Base-by-base conservation (phyloP, 2,888 invertebrate species). In the Standfussiana lucernea region DNA sequence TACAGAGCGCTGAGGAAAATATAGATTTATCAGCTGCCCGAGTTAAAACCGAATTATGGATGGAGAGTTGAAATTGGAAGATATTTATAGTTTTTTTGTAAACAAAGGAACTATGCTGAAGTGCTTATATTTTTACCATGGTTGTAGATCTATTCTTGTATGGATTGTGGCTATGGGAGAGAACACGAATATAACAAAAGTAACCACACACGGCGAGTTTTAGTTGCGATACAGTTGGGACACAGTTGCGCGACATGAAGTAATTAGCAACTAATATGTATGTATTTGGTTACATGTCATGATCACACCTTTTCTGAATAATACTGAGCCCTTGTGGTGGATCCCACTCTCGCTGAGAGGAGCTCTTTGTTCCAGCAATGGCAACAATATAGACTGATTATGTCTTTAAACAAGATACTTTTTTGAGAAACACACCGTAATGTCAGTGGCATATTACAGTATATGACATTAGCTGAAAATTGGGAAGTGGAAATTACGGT, bases 11-110 rank as follows among this genome's bases (percentile, higher is more conserved):
- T 65, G 35, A 21, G 40, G n/a, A 65, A 65, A 77, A 74, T 80
- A 75, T 47, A 37, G 59, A 80, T 66, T 67, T 64, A 80, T 61
- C 50, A 47, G 45, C 62, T 61, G 78, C 32, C 61, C 28, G 56
- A 50, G 24, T n/a, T 37, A 56, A 67, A 82, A 61, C n/a, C 0
- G 32, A 62, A 61, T 40, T 70, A 59, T 68, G n/a, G 21, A 77
- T 37, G 64, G 4, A 21, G 35, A 73, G 35, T 42, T 59, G 47
- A 65, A 73, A 56, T 0, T 10, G 0, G 0, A 15, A 65, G 21
- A 15, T 78, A 40, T 78, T 65, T 73, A 56, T 28, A 5, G 18
- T 53, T 5, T 47, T 59, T 37, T 77, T 0, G 10, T 53, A 40
- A 72, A 80, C 47, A 56, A 65, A 40, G n/a, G 15, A 59, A 59